Base-by-base conservation (phyloP, 1,140 invertebrate genomes). In the Marisa cornuarietis region DNA sequence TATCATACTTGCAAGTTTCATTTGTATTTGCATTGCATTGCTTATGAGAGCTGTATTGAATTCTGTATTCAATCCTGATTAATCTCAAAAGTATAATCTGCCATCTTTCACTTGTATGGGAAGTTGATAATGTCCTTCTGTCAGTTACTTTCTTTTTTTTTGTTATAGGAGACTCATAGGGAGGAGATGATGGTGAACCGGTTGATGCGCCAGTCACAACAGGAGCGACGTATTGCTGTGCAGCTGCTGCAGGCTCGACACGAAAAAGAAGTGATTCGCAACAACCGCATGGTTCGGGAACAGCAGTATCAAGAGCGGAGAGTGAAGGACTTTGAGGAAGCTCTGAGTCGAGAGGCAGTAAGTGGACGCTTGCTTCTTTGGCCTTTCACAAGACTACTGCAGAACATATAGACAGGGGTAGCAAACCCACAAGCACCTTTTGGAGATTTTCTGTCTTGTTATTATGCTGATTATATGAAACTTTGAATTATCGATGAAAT, bases 151-250 rank as follows among this genome's bases (percentile, higher is more conserved):
- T n/a, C n/a, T n/a, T 62, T 76, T 20, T 76, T 54, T 76, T 14
- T 79, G n/a, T 77, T 54, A 13, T 62, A 91, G 91, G 90, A 90
- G 75, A 86, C 87, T 11, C 79, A 86, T 51, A 71, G 90, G 62
- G 91, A 91, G 79, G 89, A 91, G 76, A 89, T 90, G 84, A 82
- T 92, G 69, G 90, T 91, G 13, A 91, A 88, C 74, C 81, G 88
- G 14, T 80, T 91, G 75, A 90, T 91, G 87, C 81, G 90, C 76
- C 91, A 92, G 79, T 90, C 90, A 8, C 90, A 91, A 76, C 90
- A 90, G 75, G 91, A 92, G 77, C 78, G 90, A 42, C 83, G 91
- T 66, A 91, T 92, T 72, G 90, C 89, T 58, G 90, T 90, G 54
- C 90, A 92, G 85, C 82, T 92, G 62, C 83, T 92, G 24, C 91